Base-by-base conservation (phyloP, 2,888 invertebrate genomes). In the Platerodrilus igneus region DNA sequence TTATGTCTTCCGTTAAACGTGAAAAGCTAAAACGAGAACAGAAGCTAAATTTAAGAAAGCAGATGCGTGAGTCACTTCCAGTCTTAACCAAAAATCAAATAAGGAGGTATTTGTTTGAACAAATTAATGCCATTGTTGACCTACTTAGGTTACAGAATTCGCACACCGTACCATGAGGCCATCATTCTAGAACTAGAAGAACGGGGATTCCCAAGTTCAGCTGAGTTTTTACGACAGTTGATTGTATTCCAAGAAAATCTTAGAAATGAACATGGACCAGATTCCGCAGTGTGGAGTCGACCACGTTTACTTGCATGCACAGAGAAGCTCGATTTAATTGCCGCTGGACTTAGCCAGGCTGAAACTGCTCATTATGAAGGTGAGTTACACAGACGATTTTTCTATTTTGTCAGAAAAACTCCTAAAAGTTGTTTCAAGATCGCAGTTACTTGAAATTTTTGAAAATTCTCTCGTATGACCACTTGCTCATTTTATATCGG, bases 201-300 rank as follows among this genome's bases (percentile, higher is more conserved):
- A 56, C 55, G 67, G 1, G 75, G 74, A 0, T 75, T 65, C 44
- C 34, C 41, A 1, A 72, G 73, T 41, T 70, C 78, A 0, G 70
- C 74, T 0, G 60, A 63, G 20, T 78, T 74, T 51, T 53, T 81
- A 1, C 66, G 65, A 49, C 72, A 76, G 48, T 62, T 81, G 1
- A 67, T 80, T 11, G 69, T 75, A 13, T 71, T 76, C 15, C 78
- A 80, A 43, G 64, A 72, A 5, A 68, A 72, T 45, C 60, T 74
- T 1, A 58, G 74, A 2, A 62, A 63, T 0, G 64, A 71, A 30
- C 73, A 74, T 32, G 78, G 76, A 0, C 71, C 74, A 2, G 74
- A 73, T 0, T 73, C 75, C 8, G 65, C 71, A 0, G 63, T 73
- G 7, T 66, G 62, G 63, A 47, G 52, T 5, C 58, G 63, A 36